Percentiles rank a stretch among this genome's conserved stretches.
These are phyloP conservation scores for Pionites leucogaster DNA, from an alignment of 2,113 vertebrate species.

Conservation along the genomic window DNA sequence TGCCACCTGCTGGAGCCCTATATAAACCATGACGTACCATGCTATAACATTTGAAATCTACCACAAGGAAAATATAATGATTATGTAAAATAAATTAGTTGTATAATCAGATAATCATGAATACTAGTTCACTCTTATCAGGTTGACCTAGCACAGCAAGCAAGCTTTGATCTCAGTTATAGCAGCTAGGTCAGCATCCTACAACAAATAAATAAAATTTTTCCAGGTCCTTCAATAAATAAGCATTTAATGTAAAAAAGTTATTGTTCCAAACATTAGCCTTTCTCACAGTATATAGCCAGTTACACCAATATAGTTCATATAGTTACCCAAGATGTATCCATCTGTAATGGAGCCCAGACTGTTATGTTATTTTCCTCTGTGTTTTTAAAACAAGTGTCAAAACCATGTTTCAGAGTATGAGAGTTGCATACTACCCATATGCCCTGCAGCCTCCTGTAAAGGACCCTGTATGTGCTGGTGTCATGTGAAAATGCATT, in stretches of 20 bases:
- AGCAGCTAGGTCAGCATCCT: neutral
- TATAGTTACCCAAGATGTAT: neutral
- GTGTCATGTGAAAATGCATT: neutral
- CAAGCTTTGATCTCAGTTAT: neutral
- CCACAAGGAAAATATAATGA: neutral
- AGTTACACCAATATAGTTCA: neutral
- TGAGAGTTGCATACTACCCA: neutral
- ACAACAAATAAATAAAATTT: neutral
- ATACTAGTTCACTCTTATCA: neutral
- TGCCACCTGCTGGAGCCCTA: slow-evolving; percentile 63
- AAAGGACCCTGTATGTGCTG: neutral
- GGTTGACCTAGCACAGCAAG: neutral
- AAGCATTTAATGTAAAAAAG: neutral
- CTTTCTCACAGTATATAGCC: neutral
- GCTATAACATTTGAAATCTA: neutral
- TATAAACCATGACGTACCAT: neutral
- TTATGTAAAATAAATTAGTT: neutral
- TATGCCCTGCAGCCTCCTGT: neutral
- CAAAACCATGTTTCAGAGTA: neutral
- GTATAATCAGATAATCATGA: neutral
- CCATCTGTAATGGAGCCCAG: neutral
- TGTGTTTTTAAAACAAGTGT: neutral
- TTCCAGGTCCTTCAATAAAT: neutral
- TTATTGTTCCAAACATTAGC: neutral
- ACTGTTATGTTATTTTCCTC: neutral